Base-by-base conservation (phyloP, 2,888 invertebrate genomes). In the Mythimna impura region DNA sequence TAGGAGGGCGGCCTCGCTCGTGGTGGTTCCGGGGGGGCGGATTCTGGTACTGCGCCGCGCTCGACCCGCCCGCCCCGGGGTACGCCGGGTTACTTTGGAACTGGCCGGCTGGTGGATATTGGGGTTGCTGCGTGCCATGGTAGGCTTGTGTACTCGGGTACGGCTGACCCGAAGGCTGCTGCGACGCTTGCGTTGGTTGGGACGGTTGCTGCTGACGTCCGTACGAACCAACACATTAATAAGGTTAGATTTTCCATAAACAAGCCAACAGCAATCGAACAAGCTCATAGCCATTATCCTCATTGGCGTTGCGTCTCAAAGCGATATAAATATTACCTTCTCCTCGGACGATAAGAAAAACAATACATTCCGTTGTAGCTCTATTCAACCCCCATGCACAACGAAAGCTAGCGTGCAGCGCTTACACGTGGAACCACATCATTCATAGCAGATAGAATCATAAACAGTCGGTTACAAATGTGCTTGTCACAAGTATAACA, bases 221-320 rank as follows among this genome's bases (percentile, higher is more conserved):
- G 96, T 96, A 96, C 96, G 96, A 93, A 96, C 96, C 96, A 96
- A 96, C 95, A 96, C 96, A 96, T 96, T 96, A 96, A 96, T 96
- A 95, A 96, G 96, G 96, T 96, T 96, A 96, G 96, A 96, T 96
- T 96, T 96, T 96, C 96, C 95, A 94, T 95, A 91, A 93, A 88
- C 90, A 95, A 95, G 94, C 95, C 92, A 93, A 92, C 91, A 96
- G 96, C 96, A 96, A 96, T 92, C 89, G 88, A 89, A 89, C 90
- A 94, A 95, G 95, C 94, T 92, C 89, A 92, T 94, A 96, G 96
- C 95, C 94, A 96, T 92, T 88, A 89, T 88, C 86, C 89, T 90
- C 89, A 90, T 91, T 93, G 94, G 93, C 94, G 88, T 91, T 94
- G 95, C 96, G 90, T 90, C 90, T 91, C 88, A 91, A 95, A 96